Evolutionary conservation across 1,140 invertebrate genomes (phyloP).

Genomic region (Octopus sinensis): DNA sequence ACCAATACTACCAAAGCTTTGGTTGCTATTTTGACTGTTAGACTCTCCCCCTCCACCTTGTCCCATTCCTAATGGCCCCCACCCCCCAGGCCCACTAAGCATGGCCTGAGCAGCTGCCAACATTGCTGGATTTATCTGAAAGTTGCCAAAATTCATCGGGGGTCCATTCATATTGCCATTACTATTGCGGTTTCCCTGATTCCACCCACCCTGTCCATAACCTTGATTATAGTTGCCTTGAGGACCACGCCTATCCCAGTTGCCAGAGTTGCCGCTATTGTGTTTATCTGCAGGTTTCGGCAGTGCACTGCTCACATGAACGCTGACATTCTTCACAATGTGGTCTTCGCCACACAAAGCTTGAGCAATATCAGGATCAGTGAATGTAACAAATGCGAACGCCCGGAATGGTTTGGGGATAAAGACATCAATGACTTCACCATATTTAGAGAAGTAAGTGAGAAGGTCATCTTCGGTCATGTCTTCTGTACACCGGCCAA

Average conservation of each 20-base stretch:
- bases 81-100: constrained; percentile 41
- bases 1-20: background rate
- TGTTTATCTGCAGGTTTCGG: constrained; percentile 65
- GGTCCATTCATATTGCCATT: background rate
- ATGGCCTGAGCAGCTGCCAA: constrained; percentile 51
- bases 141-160: constrained; percentile 9
- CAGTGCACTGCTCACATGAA: constrained; percentile 90
- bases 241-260: background rate
- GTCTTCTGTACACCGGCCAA: constrained; percentile 52
- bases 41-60: constrained; percentile 14
- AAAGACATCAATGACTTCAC: constrained; percentile 55
- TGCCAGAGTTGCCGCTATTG: background rate
- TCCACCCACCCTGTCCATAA: constrained; percentile 2
- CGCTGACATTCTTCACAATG: constrained; percentile 89
- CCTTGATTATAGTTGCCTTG: background rate
- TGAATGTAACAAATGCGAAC: constrained; percentile 58
- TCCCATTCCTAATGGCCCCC: constrained; percentile 34
- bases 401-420: constrained; percentile 58
- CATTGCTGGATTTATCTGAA: constrained; percentile 40
- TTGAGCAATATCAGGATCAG: constrained; percentile 68
- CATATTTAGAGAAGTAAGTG: constrained; percentile 53
- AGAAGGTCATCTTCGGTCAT: constrained; percentile 50
- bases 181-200: background rate
- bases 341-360: constrained; percentile 92
- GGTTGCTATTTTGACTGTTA: background rate